phyloP scores from a whole-genome alignment of 2,797 vertebrate genomes.

The Chaenodraco wilsoni region DNA sequence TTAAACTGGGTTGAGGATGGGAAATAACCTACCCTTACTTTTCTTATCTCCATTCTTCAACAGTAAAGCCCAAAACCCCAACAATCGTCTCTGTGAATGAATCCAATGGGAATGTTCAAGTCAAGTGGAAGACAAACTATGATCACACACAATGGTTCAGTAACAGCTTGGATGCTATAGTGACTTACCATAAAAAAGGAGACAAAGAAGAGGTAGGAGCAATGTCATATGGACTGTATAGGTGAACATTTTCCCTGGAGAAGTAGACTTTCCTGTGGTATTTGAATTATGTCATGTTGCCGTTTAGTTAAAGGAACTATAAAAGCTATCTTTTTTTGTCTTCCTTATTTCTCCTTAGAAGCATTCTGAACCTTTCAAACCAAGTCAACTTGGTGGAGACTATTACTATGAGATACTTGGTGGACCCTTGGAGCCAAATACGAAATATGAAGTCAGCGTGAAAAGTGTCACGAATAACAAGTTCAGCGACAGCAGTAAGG shows the following conservation, averaged over 20 bases:
- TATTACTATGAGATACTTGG: slow-evolving; percentile 29
- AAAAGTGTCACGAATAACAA: rapidly evolving
- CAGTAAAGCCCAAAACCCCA: slow-evolving; percentile 69
- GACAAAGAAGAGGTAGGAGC: slow-evolving; percentile 20
- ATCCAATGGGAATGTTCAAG: slow-evolving; percentile 19
- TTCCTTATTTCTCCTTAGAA: slow-evolving; percentile 11
- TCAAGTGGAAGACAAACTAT: slow-evolving; percentile 51
- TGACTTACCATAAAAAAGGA: slow-evolving; percentile 59
- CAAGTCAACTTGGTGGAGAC: rapidly evolving
- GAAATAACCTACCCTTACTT: not conserved
- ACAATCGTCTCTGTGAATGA: slow-evolving; percentile 23
- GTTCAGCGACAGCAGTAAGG: slow-evolving; percentile 53
- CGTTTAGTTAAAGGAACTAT: not conserved
- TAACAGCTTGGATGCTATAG: rapidly evolving
- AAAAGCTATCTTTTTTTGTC: not conserved
- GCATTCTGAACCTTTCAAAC: rapidly evolving
- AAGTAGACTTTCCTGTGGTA: not conserved
- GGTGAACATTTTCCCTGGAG: not conserved
- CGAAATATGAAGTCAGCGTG: slow-evolving; percentile 59
- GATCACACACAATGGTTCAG: rapidly evolving
- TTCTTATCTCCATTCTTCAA: not conserved
- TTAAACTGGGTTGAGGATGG: not conserved
- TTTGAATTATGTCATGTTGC: not conserved
- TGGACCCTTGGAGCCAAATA: not conserved
- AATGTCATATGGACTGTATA: rapidly evolving